Evolutionary conservation across 2,888 invertebrate species (phyloP), one percentile per base, ranked within the genome.

Genomic region (Blastobasis lacticolella): DNA sequence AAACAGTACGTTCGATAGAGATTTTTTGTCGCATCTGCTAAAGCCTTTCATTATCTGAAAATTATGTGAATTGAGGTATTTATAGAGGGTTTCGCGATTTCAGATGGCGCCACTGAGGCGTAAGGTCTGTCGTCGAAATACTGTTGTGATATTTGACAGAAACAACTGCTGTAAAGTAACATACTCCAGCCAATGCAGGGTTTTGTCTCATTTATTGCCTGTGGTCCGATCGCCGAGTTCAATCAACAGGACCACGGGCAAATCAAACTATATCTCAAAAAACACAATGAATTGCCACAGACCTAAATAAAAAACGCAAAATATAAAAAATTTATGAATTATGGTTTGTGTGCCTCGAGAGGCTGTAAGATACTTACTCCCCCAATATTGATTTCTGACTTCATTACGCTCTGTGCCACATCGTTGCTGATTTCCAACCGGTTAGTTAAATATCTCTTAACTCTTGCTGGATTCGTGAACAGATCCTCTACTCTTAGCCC

Each of bases 401-500:
- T 62, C 70, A 91, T 78, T 10, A 91, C 52, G 49, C 77, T 80
- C 37, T 84, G 74, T 2, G 82, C 68, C 9, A 85, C 74, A 9
- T 78, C 73, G 8, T 74, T 69, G 0, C 71, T 60, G 1, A 89
- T 57, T 6, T 73, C 62, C 48, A 91, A 63, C 49, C 78, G 73
- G 1, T 70, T 64, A 36, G 67, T 64, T 40, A 90, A 54, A 50
- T 79, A 76, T 4, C 77, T 66, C 58, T 79, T 86, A 46, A 88
- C 82, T 51, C 77, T 67, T 7, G 66, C 64, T 6, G 89, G 88
- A 54, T 87, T 82, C 37, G 63, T 76, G 64, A 91, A 90, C 48
- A 91, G 58, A 55, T 90, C 89, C 4, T 71, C 69, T 4, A 90
- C 75, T 59, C 68, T 80, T 10, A 91, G 67, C n/a, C 91, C 91